A percentile compares a stretch with the other conserved stretches of the same genome.
Conservation (phyloP, 2,888 invertebrate genomes). For the Clunio marinus region DNA sequence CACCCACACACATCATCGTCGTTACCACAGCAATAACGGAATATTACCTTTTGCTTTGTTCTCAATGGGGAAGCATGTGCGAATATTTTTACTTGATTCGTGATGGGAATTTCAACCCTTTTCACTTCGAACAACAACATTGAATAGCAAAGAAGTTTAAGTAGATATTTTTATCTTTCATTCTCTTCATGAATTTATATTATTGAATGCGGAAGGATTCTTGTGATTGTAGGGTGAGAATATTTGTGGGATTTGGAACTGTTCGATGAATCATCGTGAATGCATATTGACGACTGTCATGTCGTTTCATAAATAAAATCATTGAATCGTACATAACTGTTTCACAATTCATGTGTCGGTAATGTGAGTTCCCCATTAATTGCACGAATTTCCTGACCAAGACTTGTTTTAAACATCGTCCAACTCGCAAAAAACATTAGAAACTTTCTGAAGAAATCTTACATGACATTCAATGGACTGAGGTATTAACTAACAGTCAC, state of each 20-base stretch:
- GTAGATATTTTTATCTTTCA: too few relatives aligned
- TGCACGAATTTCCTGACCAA: not conserved
- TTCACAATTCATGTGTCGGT: conserved; percentile 9
- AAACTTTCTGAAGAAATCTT: not conserved
- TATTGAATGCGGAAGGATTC: conserved; percentile 34
- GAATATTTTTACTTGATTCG: conserved; percentile 5
- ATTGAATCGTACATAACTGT: conserved; percentile 4
- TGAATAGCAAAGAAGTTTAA: too few relatives aligned
- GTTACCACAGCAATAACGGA: not conserved
- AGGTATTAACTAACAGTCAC: too few relatives aligned
- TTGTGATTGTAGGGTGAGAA: not conserved
- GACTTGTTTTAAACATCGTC: not conserved
- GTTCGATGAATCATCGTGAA: not conserved
- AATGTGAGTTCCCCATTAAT: not conserved
- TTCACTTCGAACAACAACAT: not conserved
- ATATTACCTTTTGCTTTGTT: not conserved
- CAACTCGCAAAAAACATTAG: not conserved
- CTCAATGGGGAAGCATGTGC: conserved; percentile 14
- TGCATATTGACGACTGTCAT: too few relatives aligned
- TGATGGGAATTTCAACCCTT: conserved; percentile 32
- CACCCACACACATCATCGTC: conserved; percentile 22
- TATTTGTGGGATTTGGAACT: conserved; percentile 12
- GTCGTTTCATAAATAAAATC: not conserved
- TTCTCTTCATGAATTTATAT: not conserved
- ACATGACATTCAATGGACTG: too few relatives aligned